phyloP scores from a whole-genome alignment of 1,140 invertebrate species.

The Coelopa frigida region DNA sequence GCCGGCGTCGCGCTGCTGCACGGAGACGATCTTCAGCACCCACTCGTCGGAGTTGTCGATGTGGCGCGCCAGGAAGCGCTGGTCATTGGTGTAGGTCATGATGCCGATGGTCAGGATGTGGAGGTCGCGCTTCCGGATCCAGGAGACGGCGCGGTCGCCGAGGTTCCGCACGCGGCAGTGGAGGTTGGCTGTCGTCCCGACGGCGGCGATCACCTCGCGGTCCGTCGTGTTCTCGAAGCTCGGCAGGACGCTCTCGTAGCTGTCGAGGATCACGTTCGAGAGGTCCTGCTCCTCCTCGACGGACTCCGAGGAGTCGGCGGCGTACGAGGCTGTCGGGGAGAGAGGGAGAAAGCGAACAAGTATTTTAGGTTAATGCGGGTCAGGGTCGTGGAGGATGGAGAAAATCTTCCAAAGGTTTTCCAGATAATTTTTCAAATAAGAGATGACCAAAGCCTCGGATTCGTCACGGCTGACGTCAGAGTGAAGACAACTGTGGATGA shows the following conservation, averaged over 20 bases:
- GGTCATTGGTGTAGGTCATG: conserved; percentile 69
- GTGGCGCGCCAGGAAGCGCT: conserved; percentile 67
- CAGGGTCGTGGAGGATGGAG: no score
- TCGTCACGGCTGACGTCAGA: no score
- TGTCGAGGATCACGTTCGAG: conserved; percentile 34
- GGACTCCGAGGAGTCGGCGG: no score
- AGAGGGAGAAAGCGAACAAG: not conserved
- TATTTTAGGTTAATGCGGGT: no score
- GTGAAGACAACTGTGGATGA: no score
- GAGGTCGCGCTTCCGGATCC: conserved; percentile 66
- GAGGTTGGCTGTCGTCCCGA: conserved; percentile 76
- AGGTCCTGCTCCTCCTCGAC: conserved; percentile 20
- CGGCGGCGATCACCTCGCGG: conserved; percentile 72
- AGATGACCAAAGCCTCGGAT: no score
- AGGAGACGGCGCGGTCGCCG: conserved; percentile 75
- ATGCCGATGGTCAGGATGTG: conserved; percentile 70
- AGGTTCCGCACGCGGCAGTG: conserved; percentile 77
- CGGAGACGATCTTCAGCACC: conserved; percentile 74
- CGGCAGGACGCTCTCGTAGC: conserved; percentile 51
- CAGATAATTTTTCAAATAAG: no score
- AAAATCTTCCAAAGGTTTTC: no score
- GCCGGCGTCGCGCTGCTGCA: conserved; percentile 66
- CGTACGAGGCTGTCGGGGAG: no score
- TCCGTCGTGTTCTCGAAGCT: conserved; percentile 84
- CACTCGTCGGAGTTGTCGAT: conserved; percentile 79